Conservation (phyloP, 2,888 invertebrate genomes). For the Steinernema carpocapsae region DNA sequence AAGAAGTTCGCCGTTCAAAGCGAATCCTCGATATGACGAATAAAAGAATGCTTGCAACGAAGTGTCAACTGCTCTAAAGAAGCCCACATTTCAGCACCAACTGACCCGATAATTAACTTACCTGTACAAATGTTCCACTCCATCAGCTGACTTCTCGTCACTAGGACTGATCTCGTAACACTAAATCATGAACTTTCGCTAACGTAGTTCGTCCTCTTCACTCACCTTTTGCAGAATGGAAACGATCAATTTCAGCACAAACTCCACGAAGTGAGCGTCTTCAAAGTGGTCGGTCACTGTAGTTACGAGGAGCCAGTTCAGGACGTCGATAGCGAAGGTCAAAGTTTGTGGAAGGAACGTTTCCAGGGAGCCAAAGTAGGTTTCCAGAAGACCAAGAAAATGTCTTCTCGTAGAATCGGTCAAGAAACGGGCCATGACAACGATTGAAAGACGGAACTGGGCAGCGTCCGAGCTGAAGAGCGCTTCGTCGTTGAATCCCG, state of each 20-base stretch:
- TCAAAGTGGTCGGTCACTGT: not conserved
- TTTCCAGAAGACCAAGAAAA: not conserved
- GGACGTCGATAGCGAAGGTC: not conserved
- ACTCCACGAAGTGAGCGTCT: not conserved
- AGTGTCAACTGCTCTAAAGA: not conserved
- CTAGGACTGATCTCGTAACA: too few relatives aligned
- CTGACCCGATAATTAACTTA: too few relatives aligned
- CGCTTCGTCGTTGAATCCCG: not conserved
- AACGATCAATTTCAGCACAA: not conserved
- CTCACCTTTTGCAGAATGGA: not conserved
- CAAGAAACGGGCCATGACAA: not conserved
- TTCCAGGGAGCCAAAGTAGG: not conserved
- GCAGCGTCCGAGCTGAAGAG: not conserved
- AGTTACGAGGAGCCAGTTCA: not conserved
- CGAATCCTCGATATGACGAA: not conserved
- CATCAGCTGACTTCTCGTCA: too few relatives aligned
- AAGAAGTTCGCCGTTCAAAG: not conserved
- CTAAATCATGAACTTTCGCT: too few relatives aligned
- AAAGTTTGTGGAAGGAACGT: not conserved
- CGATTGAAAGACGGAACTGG: not conserved
- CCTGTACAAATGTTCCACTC: too few relatives aligned
- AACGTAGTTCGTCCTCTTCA: too few relatives aligned
- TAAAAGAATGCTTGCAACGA: not conserved
- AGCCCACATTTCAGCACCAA: not conserved
- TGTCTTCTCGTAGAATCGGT: not conserved